Percentiles rank a stretch among this genome's conserved stretches.
These are phyloP conservation scores for Eupithecia centaureata DNA, from an alignment of 2,888 invertebrate genomes.

Conservation along the genomic window DNA sequence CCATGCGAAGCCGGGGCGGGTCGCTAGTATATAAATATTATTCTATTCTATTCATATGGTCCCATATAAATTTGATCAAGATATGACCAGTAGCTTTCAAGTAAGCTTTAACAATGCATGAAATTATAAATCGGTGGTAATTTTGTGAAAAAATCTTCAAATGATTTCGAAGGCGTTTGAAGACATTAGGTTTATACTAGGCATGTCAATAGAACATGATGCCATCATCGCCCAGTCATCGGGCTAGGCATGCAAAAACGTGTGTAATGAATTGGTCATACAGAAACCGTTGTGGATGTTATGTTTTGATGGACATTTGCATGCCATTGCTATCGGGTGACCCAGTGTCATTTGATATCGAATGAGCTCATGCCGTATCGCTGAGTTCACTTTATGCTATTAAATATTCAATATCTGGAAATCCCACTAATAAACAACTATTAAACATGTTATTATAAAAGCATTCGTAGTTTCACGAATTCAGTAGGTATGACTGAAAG, in stretches of 20 bases:
- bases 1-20: too few relatives aligned
- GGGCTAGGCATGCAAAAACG: constrained; percentile 1
- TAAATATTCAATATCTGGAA: constrained; percentile 9
- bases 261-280: constrained; percentile 28
- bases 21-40: too few relatives aligned
- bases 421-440: not conserved
- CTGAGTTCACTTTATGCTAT: constrained; percentile 27
- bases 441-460: too few relatives aligned
- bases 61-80: too few relatives aligned
- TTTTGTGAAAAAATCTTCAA: too few relatives aligned
- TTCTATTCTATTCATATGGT: too few relatives aligned
- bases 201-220: constrained; percentile 2
- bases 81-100: too few relatives aligned
- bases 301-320: constrained; percentile 34
- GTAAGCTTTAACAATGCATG: too few relatives aligned
- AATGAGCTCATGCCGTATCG: constrained; percentile 42
- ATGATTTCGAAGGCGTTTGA: too few relatives aligned
- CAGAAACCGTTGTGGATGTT: constrained; percentile 24
- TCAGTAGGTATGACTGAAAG: too few relatives aligned
- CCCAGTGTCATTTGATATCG: constrained; percentile 56
- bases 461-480: too few relatives aligned
- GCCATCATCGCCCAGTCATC: constrained; percentile 1
- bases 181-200: not conserved
- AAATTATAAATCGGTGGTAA: too few relatives aligned
- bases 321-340: constrained; percentile 45